Evolutionary conservation across 92 coral and sea anemone genomes (phyloP), one percentile per base, ranked within the genome.

Genomic region (Zoanthus sansibaricus): DNA sequence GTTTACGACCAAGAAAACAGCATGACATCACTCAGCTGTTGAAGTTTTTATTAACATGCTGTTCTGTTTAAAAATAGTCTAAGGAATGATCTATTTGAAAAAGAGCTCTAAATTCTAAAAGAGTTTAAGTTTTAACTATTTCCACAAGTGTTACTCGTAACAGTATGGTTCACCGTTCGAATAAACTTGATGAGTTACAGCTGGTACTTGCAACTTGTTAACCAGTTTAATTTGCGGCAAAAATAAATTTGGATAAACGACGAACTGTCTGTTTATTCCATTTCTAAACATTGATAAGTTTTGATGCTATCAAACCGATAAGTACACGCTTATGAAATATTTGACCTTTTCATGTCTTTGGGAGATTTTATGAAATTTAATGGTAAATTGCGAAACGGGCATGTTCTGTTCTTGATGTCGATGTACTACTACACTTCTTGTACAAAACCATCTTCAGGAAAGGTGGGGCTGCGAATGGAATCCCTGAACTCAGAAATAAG

Each of bases 391-490:
- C n/a, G 1, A 58, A 11, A 11, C n/a, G 16, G 21, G 66, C 16
- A 14, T 58, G 16, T 11, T 58, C 66, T 58, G 66, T 58, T 58
- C 16, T 18, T 58, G 66, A 14, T 58, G 16, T 58, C 16, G 2
- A 58, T 17, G 66, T 58, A 58, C 66, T 10, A 46, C 25, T 9
- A 48, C 6, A 18, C 33, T 10, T 51, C 32, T n/a, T 76, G 32
- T 21, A 21, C 4, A 58, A 52, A 56, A 25, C 13, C 46, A 30
- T 54, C 42, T 76, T 51, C 82, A 76, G 82, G 82, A 76, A 76
- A 76, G 82, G 82, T 11, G 82, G 82, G 52, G 82, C n/a, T 17
- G 25, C 17, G 9, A 52, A 69, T 21, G 45, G 67, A 30, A 76
- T 76, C 46, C 20, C 42, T 12, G 10, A 25, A 51, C 18, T 14